Evolutionary conservation across 2,888 invertebrate genomes (phyloP), one percentile per base, ranked within the genome.

Genomic region (Nipponacmea schrenckii): DNA sequence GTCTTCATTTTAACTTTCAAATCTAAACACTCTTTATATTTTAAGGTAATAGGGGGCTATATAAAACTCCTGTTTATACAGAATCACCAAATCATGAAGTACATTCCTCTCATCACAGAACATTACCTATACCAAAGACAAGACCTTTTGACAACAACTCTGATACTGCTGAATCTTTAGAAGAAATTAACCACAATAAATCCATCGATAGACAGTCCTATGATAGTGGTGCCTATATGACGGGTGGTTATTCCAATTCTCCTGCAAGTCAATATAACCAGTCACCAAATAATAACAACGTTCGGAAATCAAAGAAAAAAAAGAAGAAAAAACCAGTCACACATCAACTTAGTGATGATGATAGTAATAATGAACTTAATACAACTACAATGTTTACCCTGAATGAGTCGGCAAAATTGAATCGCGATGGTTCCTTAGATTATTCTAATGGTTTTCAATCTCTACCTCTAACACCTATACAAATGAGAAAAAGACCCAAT

Each of bases 81-180:
- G 56, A 56, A 56, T 24, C 20, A 24, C 56, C 56, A 20, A 24
- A 24, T 24, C 56, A 20, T 56, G 20, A 24, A 56, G 20, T 24
- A 24, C 20, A 56, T 56, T 56, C 56, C 10, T 24, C 56, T 12
- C 56, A 56, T 56, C 56, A 56, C 10, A 20, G 56, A 24, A 56
- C 20, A 56, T 56, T 56, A 56, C 56, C 56, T 56, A 56, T 56
- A 24, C 56, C 56, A 56, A 56, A 56, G 24, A 20, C 20, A 15
- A 20, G 24, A 65, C 65, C 62, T 15, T 50, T 69, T 1, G 81
- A 79, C 3, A 81, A 82, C 62, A 75, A 82, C 74, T 84, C 84
- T 0, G 85, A 84, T 71, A 79, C 84, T 8, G 83, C 80, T 14
- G 84, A 84, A 65, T 83, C 83, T 1, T 72, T 83, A 44, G 67